Evolutionary conservation across 2,797 vertebrate genomes (phyloP).

Genomic region (Cichlasoma orientale): DNA sequence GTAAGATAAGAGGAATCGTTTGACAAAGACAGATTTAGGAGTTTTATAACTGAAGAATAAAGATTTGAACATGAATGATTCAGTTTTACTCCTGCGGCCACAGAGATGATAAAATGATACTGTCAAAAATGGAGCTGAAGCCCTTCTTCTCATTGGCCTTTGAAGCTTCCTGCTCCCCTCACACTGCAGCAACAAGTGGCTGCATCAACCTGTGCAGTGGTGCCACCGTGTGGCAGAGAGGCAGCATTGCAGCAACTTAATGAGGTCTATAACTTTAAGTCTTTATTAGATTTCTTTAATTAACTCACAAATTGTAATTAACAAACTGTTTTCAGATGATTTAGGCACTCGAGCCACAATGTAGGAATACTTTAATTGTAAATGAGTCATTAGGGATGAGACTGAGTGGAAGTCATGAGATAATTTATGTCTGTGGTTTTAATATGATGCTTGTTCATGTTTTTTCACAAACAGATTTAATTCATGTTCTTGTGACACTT

Average conservation of each 20-base stretch:
- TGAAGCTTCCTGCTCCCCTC: background rate
- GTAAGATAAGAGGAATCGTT: background rate
- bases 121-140: too few species aligned
- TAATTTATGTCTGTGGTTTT: accelerated
- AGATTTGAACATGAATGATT: background rate
- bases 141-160: background rate
- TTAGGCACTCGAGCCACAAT: background rate
- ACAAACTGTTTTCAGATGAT: background rate
- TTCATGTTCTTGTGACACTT: background rate
- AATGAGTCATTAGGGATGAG: background rate
- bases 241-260: background rate
- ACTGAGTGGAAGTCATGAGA: background rate
- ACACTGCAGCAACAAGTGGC: background rate
- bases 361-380: background rate
- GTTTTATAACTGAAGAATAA: background rate
- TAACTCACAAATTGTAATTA: background rate
- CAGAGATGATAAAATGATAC: background rate
- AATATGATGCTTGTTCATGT: accelerated
- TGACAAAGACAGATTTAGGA: background rate
- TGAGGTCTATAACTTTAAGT: background rate
- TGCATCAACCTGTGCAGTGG: background rate
- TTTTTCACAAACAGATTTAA: too few species aligned
- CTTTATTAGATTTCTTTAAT: background rate
- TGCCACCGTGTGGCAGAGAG: constrained; percentile 29
- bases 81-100: background rate